Base-by-base conservation (phyloP, 2,797 vertebrate species). In the Leptoclinus maculatus region DNA sequence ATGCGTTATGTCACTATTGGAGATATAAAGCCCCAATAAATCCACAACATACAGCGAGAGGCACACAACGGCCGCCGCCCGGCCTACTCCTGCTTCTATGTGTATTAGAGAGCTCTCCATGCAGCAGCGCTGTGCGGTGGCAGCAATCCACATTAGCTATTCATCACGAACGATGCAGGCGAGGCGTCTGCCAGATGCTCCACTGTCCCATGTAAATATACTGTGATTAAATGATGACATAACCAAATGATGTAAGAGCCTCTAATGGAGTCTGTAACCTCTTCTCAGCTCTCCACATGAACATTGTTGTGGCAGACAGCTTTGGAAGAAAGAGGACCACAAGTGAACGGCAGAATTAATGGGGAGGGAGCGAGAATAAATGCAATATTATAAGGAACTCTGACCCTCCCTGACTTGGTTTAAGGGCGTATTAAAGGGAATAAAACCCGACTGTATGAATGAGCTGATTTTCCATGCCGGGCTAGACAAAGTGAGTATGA, bases 181-280 rank as follows among this genome's bases (percentile, higher is more conserved):
- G 34, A 82, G 75, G 71, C 36, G 77, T 60, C 79, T 73, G 84
- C 86, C 88, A 89, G 87, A 80, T 69, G 62, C 78, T 74, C 67
- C n/a, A 49, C 66, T 16, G 57, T 88, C 86, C 80, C 82, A 83
- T 92, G 88, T 83, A 87, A 89, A 88, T 87, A 85, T 91, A 19
- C 62, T 19, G 39, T 64, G 82, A 93, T 92, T 85, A 90, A 88
- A 87, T 82, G 68, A 86, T 81, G 85, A 88, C 85, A 89, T 86
- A 84, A 90, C 71, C 68, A 72, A 83, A 91, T 91, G 87, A 90
- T 85, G 62, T 82, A 88, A 88, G 73, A 77, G 75, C 63, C 64
- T 70, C 82, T 91, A 90, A 92, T 92, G 88, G 88, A 89, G 86
- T 89, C 80, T 32, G 53, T 71, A 84, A 88, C 84, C 79, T 67